Base-by-base conservation (phyloP, 1,140 invertebrate species). In the Lasioglossum albipes region DNA sequence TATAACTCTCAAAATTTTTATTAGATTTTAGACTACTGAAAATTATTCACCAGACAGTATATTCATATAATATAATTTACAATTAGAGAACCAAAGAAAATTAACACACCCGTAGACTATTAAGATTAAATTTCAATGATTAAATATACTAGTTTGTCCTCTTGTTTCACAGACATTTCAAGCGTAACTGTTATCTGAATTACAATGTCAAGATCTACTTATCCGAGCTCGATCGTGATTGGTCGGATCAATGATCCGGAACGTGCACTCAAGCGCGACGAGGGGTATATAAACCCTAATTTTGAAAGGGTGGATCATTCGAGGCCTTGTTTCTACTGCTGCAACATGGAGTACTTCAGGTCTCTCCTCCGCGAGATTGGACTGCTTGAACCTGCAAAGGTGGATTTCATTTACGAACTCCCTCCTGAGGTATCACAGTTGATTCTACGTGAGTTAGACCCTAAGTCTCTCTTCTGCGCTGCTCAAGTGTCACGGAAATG, bases 401-500 rank as follows among this genome's bases (percentile, higher is more conserved):
- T 75, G 9, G 65, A 75, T 52, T 67, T 82, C 18, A 42, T 82
- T 31, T 45, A 57, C 31, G 45, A 78, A 66, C 64, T 86, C 31
- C 67, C 74, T 2, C 7, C 49, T 0, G 54, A 85, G 66, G 64
- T 85, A 13, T 75, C 70, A 12, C 78, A 75, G 27, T 5, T 77
- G 22, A 83, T 85, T 49, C 65, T 81, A 7, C 64, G 73, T 7
- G 59, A 81, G 42, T 77, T 85, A 13, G 78, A 83, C 45, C 65
- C 71, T n/a, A 59, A 57, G 13, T 77, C 84, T 12, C 41, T 85
- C 0, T 31, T 80, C 41, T 61, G 31, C 41, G 78, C 54, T 2
- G 65, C 66, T 5, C 65, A 45, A 27, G 71, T 84, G 13, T 81
- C 70, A 7, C 18, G 41, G 7, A 68, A 59, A 6, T 85, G 82